Conservation (phyloP, 23 tunicate genomes). For the Trididemnum clinides region DNA sequence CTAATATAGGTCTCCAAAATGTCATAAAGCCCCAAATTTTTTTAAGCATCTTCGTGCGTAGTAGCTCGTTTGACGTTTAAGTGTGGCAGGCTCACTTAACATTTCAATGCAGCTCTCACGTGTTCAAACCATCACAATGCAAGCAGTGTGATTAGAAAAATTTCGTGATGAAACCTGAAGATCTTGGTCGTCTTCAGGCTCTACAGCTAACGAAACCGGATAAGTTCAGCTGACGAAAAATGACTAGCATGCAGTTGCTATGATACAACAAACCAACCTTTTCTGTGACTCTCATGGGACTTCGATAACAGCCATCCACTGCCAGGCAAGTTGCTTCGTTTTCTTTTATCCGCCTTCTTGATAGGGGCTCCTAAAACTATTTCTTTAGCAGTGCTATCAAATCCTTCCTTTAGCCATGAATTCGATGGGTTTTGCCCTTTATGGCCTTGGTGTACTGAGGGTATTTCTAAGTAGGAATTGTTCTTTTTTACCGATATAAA, state of each 20-base stretch:
- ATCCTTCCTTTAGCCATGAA: constrained; percentile 35
- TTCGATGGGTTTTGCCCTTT: constrained; percentile 44
- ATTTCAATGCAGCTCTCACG: too few relatives aligned
- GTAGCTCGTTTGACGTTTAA: too few relatives aligned
- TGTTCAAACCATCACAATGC: too few relatives aligned
- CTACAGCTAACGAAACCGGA: too few relatives aligned
- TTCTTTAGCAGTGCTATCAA: constrained; percentile 7
- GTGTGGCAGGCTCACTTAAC: too few relatives aligned
- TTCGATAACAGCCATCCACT: constrained; percentile 72
- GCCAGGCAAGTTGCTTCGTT: constrained; percentile 62
- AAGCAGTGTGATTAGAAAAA: too few relatives aligned
- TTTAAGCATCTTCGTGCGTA: too few relatives aligned
- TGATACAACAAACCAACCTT: background rate
- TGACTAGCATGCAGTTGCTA: background rate
- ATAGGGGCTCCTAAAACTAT: constrained; percentile 40
- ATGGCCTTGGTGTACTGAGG: background rate
- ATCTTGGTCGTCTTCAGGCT: too few relatives aligned
- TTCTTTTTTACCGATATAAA: background rate
- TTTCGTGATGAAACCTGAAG: too few relatives aligned
- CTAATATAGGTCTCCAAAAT: too few relatives aligned
- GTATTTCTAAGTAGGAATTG: background rate
- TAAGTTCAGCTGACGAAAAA: background rate
- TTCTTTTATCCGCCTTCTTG: background rate
- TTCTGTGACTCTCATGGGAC: background rate
- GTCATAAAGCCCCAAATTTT: too few relatives aligned